These are phyloP conservation scores for Pocillopora meandrina DNA, from an alignment of 92 coral and sea anemone genomes.

Conservation along the genomic window DNA sequence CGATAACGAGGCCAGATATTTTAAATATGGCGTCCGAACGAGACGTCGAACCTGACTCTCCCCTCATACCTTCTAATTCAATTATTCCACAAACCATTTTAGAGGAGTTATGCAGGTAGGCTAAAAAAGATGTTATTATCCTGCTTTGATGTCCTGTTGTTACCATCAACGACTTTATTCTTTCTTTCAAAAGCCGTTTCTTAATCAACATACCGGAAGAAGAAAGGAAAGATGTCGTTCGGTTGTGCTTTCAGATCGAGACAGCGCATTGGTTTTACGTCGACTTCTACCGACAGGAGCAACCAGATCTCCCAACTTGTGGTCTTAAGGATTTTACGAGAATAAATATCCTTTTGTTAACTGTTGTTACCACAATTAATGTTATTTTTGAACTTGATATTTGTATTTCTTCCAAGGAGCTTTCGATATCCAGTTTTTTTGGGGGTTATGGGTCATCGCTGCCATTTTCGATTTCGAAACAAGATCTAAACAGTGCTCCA, in stretches of 20 bases:
- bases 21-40: slow-evolving; percentile 77
- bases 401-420: too few relatives aligned
- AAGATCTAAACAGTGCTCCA: too few relatives aligned
- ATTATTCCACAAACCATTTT: slow-evolving; percentile 77
- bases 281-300: slow-evolving; percentile 92
- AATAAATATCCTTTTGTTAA: slow-evolving; percentile 84
- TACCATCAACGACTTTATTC: not conserved
- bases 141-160: not conserved
- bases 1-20: not conserved
- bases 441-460: too few relatives aligned
- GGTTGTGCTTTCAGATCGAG: slow-evolving; percentile 97
- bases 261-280: slow-evolving; percentile 98
- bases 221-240: slow-evolving; percentile 89
- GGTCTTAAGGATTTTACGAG: slow-evolving; percentile 94
- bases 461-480: too few relatives aligned
- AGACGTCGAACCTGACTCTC: slow-evolving; percentile 71
- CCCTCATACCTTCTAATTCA: slow-evolving; percentile 46
- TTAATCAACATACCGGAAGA: slow-evolving; percentile 95
- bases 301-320: slow-evolving; percentile 82
- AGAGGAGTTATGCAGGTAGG: slow-evolving; percentile 95
- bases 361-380: not conserved
- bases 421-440: too few relatives aligned
- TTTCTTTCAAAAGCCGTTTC: slow-evolving; percentile 74
- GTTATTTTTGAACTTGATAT: not conserved
- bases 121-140: not conserved